Base-by-base conservation (phyloP, 2,888 invertebrate species). In the Octodonta nipae region DNA sequence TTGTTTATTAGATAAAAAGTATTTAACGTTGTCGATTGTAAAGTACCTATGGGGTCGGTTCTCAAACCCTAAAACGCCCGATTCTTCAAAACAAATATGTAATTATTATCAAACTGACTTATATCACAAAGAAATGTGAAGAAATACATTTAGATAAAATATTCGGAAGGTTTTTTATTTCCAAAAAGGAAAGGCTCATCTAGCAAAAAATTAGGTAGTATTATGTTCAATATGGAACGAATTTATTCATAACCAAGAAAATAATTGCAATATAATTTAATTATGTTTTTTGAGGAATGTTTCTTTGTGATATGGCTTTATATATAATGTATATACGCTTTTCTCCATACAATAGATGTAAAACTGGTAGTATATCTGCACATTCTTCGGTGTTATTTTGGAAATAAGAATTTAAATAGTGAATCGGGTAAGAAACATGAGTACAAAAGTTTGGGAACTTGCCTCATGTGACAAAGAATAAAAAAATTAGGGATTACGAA, bases 291-390 rank as follows among this genome's bases (percentile, higher is more conserved):
- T n/a, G n/a, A n/a, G n/a, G n/a, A n/a, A n/a, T n/a, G n/a, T n/a
- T n/a, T n/a, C n/a, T n/a, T n/a, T n/a, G n/a, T n/a, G n/a, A n/a
- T n/a, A n/a, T n/a, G n/a, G n/a, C n/a, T n/a, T n/a, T n/a, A n/a
- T n/a, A n/a, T n/a, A n/a, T n/a, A n/a, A n/a, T 58, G 54, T 59
- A 58, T 46, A 55, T 58, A 58, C n/a, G 56, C 56, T 56, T 55
- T 38, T 45, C 55, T 51, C 56, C 58, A 52, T 47, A 52, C 56
- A 58, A 58, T 58, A 60, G 58, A 49, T 50, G 50, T 49, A 36
- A 36, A 47, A 45, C 48, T 46, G 52, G 50, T 54, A 52, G 52
- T 47, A 45, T 13, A 29, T 47, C 37, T 56, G 55, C 58, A 58
- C 56, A 54, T 52, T 38, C 53, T 49, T 58, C 40, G 58, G 54